Percentiles rank a stretch among this genome's conserved stretches.
Conservation (phyloP, 2,797 vertebrate species). For the Scolopax rusticola region DNA sequence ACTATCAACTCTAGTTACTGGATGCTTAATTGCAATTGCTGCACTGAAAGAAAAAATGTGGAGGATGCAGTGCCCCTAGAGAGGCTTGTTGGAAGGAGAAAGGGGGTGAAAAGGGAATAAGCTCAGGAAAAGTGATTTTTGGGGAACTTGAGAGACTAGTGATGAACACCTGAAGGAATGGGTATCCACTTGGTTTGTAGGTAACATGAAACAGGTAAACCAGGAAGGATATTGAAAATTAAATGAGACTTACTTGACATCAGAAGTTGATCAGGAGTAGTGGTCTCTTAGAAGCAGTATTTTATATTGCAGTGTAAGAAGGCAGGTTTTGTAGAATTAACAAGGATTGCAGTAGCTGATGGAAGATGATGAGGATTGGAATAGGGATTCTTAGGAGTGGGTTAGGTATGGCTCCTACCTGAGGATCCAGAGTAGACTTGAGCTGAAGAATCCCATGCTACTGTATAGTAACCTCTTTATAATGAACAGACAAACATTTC, state of each 20-base stretch:
- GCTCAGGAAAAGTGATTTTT: background rate
- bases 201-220: background rate
- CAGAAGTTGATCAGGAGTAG: background rate
- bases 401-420: background rate
- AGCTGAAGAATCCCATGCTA: background rate
- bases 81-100: background rate
- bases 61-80: background rate
- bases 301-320: background rate
- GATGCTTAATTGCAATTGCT: background rate
- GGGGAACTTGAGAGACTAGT: background rate
- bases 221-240: background rate
- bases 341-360: background rate
- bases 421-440: background rate
- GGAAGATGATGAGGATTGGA: background rate
- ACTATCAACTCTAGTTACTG: background rate
- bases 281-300: background rate
- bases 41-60: background rate
- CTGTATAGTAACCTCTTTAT: background rate
- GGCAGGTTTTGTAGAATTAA: background rate
- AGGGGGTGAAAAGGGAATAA: background rate
- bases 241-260: background rate
- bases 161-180: background rate
- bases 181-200: background rate
- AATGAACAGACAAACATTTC: background rate
- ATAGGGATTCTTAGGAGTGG: background rate